phyloP scores from a whole-genome alignment of 2,113 vertebrate genomes.

The Rostratula benghalensis region DNA sequence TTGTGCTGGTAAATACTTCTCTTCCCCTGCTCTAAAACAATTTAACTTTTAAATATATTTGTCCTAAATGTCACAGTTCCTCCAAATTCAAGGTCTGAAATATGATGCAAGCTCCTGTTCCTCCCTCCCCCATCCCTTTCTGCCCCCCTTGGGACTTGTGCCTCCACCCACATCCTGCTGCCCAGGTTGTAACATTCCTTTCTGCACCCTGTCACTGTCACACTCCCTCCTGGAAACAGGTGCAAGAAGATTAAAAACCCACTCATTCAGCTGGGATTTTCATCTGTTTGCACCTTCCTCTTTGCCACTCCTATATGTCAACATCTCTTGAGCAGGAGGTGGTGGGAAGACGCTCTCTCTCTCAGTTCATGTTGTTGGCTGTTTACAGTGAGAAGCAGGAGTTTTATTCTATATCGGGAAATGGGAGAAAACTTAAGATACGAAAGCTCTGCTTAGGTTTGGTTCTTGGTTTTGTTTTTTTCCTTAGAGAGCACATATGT shows the following conservation, averaged over 20 bases:
- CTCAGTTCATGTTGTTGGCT: neutral
- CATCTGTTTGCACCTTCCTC: slow-evolving; percentile 68
- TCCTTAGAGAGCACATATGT: neutral
- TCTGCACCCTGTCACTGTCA: slow-evolving; percentile 66
- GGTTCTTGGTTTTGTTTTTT: neutral
- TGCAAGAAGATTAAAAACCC: slow-evolving; percentile 65
- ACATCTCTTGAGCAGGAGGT: neutral
- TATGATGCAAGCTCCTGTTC: neutral
- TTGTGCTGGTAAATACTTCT: neutral
- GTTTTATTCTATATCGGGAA: neutral
- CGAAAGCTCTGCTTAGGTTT: neutral
- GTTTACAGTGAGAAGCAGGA: neutral
- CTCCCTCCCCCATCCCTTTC: neutral
- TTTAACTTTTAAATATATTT: neutral
- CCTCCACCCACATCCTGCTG: slow-evolving; percentile 42
- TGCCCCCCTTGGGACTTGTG: neutral
- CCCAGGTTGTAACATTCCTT: slow-evolving; percentile 65
- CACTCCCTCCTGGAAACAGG: slow-evolving; percentile 66
- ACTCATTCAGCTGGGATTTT: slow-evolving; percentile 63
- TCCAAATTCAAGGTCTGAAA: slow-evolving; percentile 27
- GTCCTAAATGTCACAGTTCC: neutral
- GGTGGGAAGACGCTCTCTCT: neutral
- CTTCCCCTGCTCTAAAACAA: neutral
- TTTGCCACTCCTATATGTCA: slow-evolving; percentile 55
- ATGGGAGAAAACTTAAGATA: neutral